A percentile compares a stretch with the other conserved stretches of the same genome.
Evolutionary conservation across 2,797 vertebrate genomes (phyloP).

Genomic region (Amazona finschi): DNA sequence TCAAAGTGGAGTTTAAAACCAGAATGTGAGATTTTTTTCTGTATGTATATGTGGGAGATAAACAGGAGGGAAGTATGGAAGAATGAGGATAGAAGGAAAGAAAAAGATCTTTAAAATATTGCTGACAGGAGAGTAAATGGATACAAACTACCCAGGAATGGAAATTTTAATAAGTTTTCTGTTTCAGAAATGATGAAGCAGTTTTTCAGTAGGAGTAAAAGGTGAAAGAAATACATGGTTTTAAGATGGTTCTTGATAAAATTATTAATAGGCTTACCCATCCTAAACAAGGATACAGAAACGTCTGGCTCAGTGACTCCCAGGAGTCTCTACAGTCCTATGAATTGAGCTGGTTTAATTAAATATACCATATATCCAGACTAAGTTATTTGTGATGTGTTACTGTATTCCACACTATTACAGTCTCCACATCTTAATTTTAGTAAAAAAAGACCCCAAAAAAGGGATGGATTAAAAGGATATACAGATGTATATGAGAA

Average conservation of each 20-base stretch:
- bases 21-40: neutral
- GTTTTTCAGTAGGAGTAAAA: neutral
- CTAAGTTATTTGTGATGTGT: neutral
- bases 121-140: neutral
- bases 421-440: neutral
- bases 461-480: neutral
- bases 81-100: neutral
- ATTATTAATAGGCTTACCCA: neutral
- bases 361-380: neutral
- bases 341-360: neutral
- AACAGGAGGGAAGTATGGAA: neutral
- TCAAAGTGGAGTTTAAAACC: neutral
- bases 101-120: neutral
- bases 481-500: neutral
- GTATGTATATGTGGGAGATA: neutral
- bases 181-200: neutral
- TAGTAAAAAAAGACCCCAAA: neutral
- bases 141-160: neutral
- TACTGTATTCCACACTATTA: neutral
- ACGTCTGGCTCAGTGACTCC: neutral
- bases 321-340: neutral
- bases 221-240: neutral
- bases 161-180: neutral
- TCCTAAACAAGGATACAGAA: neutral
- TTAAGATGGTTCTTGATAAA: neutral